Percentiles rank a stretch among this genome's conserved stretches.
Evolutionary conservation across 1,140 invertebrate genomes (phyloP).

Genomic region (Heliconius congener): DNA sequence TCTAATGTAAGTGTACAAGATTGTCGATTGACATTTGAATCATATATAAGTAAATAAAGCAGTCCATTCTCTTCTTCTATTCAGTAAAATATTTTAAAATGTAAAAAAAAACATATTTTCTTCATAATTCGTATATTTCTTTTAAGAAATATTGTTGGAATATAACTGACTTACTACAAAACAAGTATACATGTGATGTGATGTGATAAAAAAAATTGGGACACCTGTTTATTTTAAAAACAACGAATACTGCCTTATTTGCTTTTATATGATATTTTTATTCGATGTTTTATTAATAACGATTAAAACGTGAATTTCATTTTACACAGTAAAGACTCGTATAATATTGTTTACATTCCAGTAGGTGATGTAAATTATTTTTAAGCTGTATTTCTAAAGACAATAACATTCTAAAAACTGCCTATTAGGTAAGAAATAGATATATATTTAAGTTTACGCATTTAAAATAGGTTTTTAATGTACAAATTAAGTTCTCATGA

Average conservation of each 20-base stretch:
- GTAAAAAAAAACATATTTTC: no score
- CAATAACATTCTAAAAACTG: conserved; percentile 66
- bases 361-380: conserved; percentile 49
- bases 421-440: conserved; percentile 52
- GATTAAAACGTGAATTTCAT: conserved; percentile 5
- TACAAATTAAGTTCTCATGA: conserved; percentile 74
- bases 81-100: no score
- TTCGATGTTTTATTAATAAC: conserved; percentile 17
- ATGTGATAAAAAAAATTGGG: no score
- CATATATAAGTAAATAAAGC: no score
- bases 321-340: neutral
- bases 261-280: neutral
- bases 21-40: neutral
- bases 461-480: conserved; percentile 72
- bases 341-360: conserved; percentile 51
- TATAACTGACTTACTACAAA: no score
- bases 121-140: no score
- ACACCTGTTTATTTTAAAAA: no score
- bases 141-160: no score
- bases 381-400: conserved; percentile 51
- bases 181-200: no score
- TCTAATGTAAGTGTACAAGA: conserved; percentile 17
- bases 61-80: no score
- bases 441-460: conserved; percentile 62
- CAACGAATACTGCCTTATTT: no score